Conservation (phyloP, 2,797 vertebrate species). For the Macropodus opercularis region DNA sequence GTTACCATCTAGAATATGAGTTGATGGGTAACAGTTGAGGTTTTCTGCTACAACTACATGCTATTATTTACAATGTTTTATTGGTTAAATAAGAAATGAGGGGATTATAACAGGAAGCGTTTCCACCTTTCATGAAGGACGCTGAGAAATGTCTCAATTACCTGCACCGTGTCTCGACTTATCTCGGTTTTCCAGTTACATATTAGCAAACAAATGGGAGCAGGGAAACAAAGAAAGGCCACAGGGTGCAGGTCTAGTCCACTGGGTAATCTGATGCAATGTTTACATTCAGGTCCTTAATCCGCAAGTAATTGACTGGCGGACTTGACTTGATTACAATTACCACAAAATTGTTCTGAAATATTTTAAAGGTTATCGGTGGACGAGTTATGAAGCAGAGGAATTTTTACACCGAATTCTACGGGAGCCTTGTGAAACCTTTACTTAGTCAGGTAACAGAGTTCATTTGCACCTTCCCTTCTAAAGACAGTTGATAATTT, state of each 20-base stretch:
- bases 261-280: conserved; percentile 37
- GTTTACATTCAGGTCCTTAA: conserved; percentile 32
- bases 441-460: conserved; percentile 25
- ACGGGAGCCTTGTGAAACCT: conserved; percentile 18
- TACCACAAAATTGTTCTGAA: conserved; percentile 33
- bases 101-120: too few relatives aligned
- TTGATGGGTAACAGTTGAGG: too few relatives aligned
- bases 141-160: conserved; percentile 60
- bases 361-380: conserved; percentile 37
- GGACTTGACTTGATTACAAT: conserved; percentile 35
- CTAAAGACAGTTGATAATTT: conserved; percentile 31
- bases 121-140: conserved; percentile 38
- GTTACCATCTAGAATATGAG: too few relatives aligned
- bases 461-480: conserved; percentile 36
- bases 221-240: conserved; percentile 41
- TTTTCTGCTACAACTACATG: too few relatives aligned
- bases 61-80: too few relatives aligned
- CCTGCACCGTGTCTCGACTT: conserved; percentile 62
- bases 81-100: too few relatives aligned
- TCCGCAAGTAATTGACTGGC: conserved; percentile 41
- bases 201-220: conserved; percentile 60
- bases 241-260: conserved; percentile 41
- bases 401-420: neutral
- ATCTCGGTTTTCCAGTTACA: conserved; percentile 72
- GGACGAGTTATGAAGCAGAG: conserved; percentile 16